Evolutionary conservation across 2,113 vertebrate species (phyloP), one percentile per base, ranked within the genome.

Genomic region (Periophthalmus modestus): DNA sequence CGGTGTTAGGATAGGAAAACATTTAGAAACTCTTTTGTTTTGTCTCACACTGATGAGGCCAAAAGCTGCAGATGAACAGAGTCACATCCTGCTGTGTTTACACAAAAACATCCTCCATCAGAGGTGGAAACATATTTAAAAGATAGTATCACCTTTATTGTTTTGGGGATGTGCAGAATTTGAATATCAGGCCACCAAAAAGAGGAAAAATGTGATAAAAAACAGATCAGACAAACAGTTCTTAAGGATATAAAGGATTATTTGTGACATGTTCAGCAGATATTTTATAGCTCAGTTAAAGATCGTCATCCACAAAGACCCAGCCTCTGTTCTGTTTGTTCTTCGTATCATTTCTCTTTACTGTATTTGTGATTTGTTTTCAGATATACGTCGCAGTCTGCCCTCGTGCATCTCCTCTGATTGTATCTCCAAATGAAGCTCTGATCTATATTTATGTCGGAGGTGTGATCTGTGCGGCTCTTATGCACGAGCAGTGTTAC

Each of bases 251-350:
- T 28, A 28, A 28, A 28, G 28, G 28, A 28, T 3, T 28, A 28
- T 28, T 28, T 28, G 28, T 28, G 28, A 3, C 43, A 34, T 57
- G 5, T 39, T 43, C 11, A 43, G 39, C 9, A 43, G 10, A 10
- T 43, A 28, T 43, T 43, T 43, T 43, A 43, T 9, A 43, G 39
- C 10, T 10, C 2, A 10, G 7, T 43, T 10, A 43, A 43, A 43
- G 39, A 10, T 43, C 39, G 11, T 28, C 28, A 28, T 43, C 39
- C 10, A 43, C 10, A 43, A 43, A 43, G 39, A 43, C 7, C 7
- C 7, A n/a, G n/a, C 39, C 39, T 43, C 39, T 16, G 16, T 2
- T 48, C 15, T 82, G 69, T 90, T 88, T 91, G 4, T 86, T 59
- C n/a, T 65, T 21, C 28, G 28, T 75, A 68, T 86, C 24, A 33